phyloP scores from a whole-genome alignment of 2,797 vertebrate genomes.

The Pangasius mekongensis region DNA sequence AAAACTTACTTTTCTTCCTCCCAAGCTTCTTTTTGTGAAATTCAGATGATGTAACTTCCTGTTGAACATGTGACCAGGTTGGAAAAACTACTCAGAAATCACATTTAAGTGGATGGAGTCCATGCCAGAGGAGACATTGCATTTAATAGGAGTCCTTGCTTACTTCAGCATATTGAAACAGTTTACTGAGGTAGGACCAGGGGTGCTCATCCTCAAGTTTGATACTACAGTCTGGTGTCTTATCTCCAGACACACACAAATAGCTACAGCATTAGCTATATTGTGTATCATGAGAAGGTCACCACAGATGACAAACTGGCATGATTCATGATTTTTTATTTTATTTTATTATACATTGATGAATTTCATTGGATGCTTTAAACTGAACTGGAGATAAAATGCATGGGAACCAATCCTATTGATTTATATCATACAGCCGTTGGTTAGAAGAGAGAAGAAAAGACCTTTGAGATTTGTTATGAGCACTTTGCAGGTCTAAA shows the following conservation, averaged over 20 bases:
- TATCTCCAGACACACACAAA: background rate
- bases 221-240: background rate
- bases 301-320: background rate
- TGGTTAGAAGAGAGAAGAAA: background rate
- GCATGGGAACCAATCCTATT: background rate
- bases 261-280: background rate
- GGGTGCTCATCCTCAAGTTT: background rate
- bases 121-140: background rate
- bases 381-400: background rate
- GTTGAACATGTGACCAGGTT: background rate
- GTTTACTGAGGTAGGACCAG: background rate
- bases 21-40: background rate
- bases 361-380: background rate
- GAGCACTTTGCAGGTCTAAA: background rate
- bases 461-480: background rate
- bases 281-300: background rate
- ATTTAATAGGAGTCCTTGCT: background rate
- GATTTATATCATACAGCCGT: background rate
- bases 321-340: background rate
- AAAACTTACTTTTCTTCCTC: background rate
- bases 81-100: background rate
- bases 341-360: background rate
- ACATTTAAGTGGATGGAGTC: background rate
- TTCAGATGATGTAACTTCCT: background rate
- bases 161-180: background rate